phyloP scores from a whole-genome alignment of 2,113 vertebrate species.

The Dascyllus trimaculatus region DNA sequence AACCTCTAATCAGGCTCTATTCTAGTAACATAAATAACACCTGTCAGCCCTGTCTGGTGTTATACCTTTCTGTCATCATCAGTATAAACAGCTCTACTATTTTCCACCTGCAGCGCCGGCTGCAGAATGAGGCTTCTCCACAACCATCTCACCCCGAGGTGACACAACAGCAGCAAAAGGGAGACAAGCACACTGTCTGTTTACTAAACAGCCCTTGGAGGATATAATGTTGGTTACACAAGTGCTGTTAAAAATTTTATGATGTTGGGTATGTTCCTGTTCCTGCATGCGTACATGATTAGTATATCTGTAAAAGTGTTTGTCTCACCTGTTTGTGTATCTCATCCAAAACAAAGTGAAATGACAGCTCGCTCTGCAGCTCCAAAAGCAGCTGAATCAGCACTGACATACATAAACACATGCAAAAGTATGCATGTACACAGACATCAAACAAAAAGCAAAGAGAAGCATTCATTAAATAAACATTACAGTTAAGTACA shows the following conservation, averaged over 20 bases:
- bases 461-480: conserved; percentile 22
- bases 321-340: conserved; percentile 90
- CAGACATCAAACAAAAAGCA: conserved; percentile 7
- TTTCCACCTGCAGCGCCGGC: conserved; percentile 42
- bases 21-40: conserved; percentile 32
- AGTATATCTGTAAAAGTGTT: conserved; percentile 22
- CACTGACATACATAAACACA: conserved; percentile 83
- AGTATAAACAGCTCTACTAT: conserved; percentile 36
- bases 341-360: conserved; percentile 86
- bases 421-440: conserved; percentile 33
- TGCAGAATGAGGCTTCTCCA: conserved; percentile 55
- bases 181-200: conserved; percentile 36
- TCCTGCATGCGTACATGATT: conserved; percentile 7
- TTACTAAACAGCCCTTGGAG: conserved; percentile 57
- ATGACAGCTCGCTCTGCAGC: conserved; percentile 86
- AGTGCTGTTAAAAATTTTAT: conserved; percentile 44
- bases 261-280: conserved; percentile 11
- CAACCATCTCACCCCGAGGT: conserved; percentile 36
- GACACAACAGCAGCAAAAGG: conserved; percentile 53
- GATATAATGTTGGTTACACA: conserved; percentile 31
- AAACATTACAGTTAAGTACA: conserved; percentile 10
- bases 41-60: conserved; percentile 34
- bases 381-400: conserved; percentile 88
- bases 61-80: conserved; percentile 43
- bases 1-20: conserved; percentile 40